phyloP scores from a whole-genome alignment of 1,140 invertebrate species.

The Drosophila murphyi region DNA sequence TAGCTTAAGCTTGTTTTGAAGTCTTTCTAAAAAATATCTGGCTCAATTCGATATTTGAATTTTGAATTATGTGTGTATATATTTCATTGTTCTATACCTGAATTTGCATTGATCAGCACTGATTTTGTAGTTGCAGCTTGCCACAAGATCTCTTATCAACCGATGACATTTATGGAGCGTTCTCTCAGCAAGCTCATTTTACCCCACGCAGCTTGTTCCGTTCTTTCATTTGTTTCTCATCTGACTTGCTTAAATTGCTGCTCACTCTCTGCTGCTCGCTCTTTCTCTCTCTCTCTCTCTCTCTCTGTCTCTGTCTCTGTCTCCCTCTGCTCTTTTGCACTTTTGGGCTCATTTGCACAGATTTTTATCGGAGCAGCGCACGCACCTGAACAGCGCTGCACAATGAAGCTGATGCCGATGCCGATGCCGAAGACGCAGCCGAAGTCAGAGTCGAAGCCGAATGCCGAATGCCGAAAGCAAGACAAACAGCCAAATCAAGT shows the following conservation, averaged over 20 bases:
- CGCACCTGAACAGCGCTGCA: constrained; percentile 26
- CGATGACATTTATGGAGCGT: not conserved
- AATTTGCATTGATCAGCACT: too few species aligned
- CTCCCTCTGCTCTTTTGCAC: not conserved
- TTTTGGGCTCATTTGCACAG: constrained; percentile 44
- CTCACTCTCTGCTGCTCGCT: not conserved
- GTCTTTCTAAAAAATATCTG: too few species aligned
- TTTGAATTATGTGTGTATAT: too few species aligned
- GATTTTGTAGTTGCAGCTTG: too few species aligned
- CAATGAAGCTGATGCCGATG: constrained; percentile 13
- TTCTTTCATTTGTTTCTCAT: too few species aligned
- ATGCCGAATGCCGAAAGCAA: not conserved
- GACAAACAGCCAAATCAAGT: constrained; percentile 3
- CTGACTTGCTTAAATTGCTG: too few species aligned
- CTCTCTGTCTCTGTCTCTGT: not conserved
- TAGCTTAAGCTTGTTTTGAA: too few species aligned
- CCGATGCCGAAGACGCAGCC: constrained; percentile 1
- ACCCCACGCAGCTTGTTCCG: not conserved
- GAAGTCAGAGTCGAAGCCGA: constrained; percentile 10
- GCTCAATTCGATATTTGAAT: too few species aligned
- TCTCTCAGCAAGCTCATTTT: too few species aligned
- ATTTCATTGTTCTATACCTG: too few species aligned
- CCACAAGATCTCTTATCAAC: not conserved
- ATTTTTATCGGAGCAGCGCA: constrained; percentile 48
- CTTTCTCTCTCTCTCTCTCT: not conserved